phyloP scores from a whole-genome alignment of 92 coral and sea anemone genomes.

The Paragorgia papillata region DNA sequence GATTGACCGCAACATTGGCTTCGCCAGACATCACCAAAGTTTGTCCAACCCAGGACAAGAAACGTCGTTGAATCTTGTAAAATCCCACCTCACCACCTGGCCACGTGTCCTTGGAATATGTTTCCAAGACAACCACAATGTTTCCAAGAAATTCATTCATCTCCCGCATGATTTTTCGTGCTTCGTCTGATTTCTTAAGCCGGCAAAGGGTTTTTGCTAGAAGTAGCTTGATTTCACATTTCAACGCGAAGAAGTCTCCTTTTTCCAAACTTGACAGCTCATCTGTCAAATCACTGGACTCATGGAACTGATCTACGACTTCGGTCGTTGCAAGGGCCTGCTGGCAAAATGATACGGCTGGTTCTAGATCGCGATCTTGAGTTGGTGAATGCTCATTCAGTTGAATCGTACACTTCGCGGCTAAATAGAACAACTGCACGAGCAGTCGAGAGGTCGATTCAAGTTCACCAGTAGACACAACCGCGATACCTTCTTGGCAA shows the following conservation, averaged over 20 bases:
- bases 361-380: not conserved
- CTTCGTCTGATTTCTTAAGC: not conserved
- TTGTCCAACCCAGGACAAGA: slow-evolving; percentile 28
- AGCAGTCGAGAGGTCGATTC: not conserved
- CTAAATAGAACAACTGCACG: not conserved
- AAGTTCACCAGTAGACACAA: not conserved
- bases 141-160: slow-evolving; percentile 19
- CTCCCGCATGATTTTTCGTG: slow-evolving; percentile 1
- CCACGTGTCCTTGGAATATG: not conserved
- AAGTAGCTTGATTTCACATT: slow-evolving; percentile 13
- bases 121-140: slow-evolving; percentile 10
- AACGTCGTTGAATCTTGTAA: slow-evolving; percentile 2
- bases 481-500: not conserved
- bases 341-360: not conserved
- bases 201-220: not conserved
- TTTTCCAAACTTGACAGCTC: not conserved
- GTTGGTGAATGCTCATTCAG: not conserved
- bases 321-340: slow-evolving; percentile 2
- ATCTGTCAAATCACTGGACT: not conserved
- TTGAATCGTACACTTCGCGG: slow-evolving; percentile 5
- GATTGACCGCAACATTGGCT: not conserved
- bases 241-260: slow-evolving; percentile 5
- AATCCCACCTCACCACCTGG: not conserved
- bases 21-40: slow-evolving; percentile 22
- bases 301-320: not conserved